Conservation (phyloP, 1,140 invertebrate species). For the Yoshiicerus persimilis region DNA sequence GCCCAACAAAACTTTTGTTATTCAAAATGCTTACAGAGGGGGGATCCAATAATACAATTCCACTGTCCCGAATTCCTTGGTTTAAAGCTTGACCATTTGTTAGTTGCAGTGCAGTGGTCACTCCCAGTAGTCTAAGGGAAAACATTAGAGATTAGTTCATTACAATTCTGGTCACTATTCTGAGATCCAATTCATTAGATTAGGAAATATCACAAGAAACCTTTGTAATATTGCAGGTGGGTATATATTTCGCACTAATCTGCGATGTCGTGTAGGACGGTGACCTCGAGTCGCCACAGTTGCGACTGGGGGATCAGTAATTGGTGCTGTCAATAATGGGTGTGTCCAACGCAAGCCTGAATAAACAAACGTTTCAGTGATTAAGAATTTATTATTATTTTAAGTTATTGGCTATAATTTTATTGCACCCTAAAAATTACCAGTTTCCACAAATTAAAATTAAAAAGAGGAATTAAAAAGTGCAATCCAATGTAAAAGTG, state of each 20-base stretch:
- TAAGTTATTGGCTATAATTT: no score
- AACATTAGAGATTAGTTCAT: slow-evolving; percentile 16
- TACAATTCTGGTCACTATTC: no score
- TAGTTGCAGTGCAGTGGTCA: slow-evolving; percentile 63
- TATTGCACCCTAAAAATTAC: no score
- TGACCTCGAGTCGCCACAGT: slow-evolving; percentile 50
- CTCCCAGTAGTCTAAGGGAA: slow-evolving; percentile 64
- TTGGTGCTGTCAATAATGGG: slow-evolving; percentile 56
- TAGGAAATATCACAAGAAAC: slow-evolving; percentile 47
- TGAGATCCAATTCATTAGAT: no score
- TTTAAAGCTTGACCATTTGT: slow-evolving; percentile 60
- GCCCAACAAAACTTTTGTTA: background rate
- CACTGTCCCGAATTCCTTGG: slow-evolving; percentile 57
- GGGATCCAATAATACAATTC: slow-evolving; percentile 55
- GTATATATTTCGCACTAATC: slow-evolving; percentile 65
- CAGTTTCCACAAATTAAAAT: no score
- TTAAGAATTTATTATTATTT: no score
- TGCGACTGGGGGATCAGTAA: slow-evolving; percentile 41
- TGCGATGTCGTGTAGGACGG: slow-evolving; percentile 57
- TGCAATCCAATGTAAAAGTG: no score
- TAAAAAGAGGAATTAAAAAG: no score
- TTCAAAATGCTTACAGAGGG: slow-evolving; percentile 33
- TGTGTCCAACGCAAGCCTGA: slow-evolving; percentile 52
- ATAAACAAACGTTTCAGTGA: background rate
- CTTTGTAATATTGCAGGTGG: slow-evolving; percentile 74